phyloP scores from a whole-genome alignment of 1,140 invertebrate species.

The Philopotamus ludificatus region DNA sequence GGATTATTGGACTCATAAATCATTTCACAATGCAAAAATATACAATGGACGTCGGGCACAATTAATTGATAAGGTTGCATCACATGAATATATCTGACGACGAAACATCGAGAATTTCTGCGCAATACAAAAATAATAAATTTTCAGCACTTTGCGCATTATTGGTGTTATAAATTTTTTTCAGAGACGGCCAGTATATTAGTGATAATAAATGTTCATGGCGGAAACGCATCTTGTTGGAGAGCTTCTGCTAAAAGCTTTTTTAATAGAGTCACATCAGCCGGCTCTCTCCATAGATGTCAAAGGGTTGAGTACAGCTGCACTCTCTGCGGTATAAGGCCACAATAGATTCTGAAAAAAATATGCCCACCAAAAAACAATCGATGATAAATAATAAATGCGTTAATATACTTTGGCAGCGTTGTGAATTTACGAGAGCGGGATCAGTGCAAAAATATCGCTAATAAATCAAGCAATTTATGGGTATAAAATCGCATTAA shows the following conservation, averaged over 20 bases:
- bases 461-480: slow-evolving; percentile 31
- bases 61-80: not conserved
- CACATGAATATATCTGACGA: not conserved
- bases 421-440: slow-evolving; percentile 25
- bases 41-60: not conserved
- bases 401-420: too few species aligned
- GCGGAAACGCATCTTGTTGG: slow-evolving; percentile 1
- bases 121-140: too few species aligned
- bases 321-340: too few species aligned
- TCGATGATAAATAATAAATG: too few species aligned
- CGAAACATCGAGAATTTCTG: not conserved
- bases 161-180: not conserved
- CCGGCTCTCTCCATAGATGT: not conserved
- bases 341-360: too few species aligned
- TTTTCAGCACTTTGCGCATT: too few species aligned
- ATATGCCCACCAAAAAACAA: too few species aligned
- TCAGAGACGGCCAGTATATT: not conserved
- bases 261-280: slow-evolving; percentile 13
- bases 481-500: slow-evolving; percentile 27
- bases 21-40: not conserved
- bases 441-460: slow-evolving; percentile 14
- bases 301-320: not conserved
- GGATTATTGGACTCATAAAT: not conserved
- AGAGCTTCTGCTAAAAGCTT: slow-evolving; percentile 4
- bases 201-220: slow-evolving; percentile 8